Conservation (phyloP, 2,888 invertebrate genomes). For the Drosophila imparisetae region DNA sequence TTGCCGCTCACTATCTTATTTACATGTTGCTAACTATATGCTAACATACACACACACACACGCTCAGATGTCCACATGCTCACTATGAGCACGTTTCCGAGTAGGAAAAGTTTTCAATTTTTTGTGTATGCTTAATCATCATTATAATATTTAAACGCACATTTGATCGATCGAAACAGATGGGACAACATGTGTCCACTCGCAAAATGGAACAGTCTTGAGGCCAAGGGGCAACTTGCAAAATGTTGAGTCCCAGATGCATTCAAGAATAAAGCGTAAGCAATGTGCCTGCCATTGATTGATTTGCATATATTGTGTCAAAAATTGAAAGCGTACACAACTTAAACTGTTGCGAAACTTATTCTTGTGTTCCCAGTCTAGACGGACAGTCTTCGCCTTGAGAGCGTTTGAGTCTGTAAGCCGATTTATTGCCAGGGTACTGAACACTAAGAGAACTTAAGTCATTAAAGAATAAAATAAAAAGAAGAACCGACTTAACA, state of each 20-base stretch:
- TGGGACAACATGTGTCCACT: neutral
- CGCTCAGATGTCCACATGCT: too few species aligned
- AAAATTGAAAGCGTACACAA: constrained; percentile 7
- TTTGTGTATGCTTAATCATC: constrained; percentile 50
- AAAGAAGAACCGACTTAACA: neutral
- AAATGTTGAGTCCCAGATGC: constrained; percentile 10
- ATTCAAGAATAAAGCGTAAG: neutral
- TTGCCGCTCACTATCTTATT: constrained; percentile 13
- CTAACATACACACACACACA: neutral
- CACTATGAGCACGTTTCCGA: constrained; percentile 6
- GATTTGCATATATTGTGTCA: constrained; percentile 59
- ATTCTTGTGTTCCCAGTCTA: constrained; percentile 32
- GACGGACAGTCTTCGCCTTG: constrained; percentile 26
- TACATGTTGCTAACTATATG: constrained; percentile 6
- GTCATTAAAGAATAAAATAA: neutral
- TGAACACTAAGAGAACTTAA: constrained; percentile 9
- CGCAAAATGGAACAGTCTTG: constrained; percentile 23
- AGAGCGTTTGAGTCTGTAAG: neutral
- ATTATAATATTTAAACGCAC: constrained; percentile 63
- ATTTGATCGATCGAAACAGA: constrained; percentile 64
- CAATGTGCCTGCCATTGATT: constrained; percentile 42
- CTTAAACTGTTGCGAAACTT: neutral
- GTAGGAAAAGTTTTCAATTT: constrained; percentile 41
- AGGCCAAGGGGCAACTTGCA: constrained; percentile 13
- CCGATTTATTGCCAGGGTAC: constrained; percentile 1